phyloP scores from a whole-genome alignment of 2,113 vertebrate species.

The Cyanoramphus novaezelandiae region DNA sequence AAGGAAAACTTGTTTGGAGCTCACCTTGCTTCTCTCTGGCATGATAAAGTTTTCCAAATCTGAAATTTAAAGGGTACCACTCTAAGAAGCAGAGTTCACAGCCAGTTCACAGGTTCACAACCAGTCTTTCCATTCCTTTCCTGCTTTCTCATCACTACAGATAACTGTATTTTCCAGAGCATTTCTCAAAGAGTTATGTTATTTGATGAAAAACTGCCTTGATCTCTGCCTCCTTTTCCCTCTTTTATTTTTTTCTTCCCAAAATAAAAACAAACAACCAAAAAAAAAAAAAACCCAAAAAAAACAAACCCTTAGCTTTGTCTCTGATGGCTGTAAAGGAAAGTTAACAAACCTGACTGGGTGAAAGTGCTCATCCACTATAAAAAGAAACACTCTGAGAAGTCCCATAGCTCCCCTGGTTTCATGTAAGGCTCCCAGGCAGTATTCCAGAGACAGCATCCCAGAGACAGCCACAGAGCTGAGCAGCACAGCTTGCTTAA shows the following conservation, averaged over 20 bases:
- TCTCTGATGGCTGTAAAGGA: not conserved
- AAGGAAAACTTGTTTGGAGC: not conserved
- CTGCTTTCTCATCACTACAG: not conserved
- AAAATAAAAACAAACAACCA: fast-evolving
- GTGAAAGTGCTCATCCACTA: not conserved
- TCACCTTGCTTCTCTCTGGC: not conserved
- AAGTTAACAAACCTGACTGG: not conserved
- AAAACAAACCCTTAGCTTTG: not conserved
- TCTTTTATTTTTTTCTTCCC: not conserved
- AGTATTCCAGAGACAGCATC: not conserved
- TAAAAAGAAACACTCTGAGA: not conserved
- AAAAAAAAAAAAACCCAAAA: too few species aligned
- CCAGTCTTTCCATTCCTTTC: not conserved
- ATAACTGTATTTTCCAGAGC: not conserved
- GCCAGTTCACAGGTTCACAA: not conserved
- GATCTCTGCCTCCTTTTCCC: not conserved
- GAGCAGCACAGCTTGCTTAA: not conserved
- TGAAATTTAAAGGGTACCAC: not conserved
- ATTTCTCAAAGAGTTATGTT: not conserved
- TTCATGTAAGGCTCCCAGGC: not conserved
- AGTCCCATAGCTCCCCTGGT: not conserved
- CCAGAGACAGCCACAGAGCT: not conserved
- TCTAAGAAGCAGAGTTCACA: not conserved
- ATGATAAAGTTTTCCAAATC: not conserved
- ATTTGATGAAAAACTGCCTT: not conserved